A percentile compares a stretch with the other conserved stretches of the same genome.
phyloP scores from a whole-genome alignment of 2,888 invertebrate genomes.

The Pycnomerus fuliginosus region DNA sequence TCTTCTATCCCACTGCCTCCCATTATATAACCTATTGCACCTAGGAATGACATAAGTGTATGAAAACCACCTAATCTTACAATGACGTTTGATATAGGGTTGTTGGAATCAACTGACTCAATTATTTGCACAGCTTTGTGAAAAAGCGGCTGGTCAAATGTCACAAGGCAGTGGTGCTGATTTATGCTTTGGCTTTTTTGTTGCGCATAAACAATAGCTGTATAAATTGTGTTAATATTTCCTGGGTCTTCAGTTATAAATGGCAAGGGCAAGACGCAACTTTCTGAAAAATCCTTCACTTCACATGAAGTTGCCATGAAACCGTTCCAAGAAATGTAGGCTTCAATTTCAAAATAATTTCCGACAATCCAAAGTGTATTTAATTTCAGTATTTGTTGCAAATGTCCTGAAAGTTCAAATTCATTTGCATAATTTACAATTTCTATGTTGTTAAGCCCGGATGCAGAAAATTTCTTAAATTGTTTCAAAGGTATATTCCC shows the following conservation, averaged over 20 bases:
- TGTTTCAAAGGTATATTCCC: not conserved
- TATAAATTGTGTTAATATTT: not conserved
- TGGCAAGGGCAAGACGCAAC: not conserved
- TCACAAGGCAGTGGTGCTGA: not conserved
- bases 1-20: slow-evolving; percentile 40
- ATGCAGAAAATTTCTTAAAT: not conserved
- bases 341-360: not conserved
- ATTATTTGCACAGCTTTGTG: not conserved
- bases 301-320: not conserved
- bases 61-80: slow-evolving; percentile 34
- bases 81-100: slow-evolving; percentile 1
- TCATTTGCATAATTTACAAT: not conserved
- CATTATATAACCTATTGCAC: slow-evolving; percentile 44
- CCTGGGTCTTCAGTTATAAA: not conserved
- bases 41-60: slow-evolving; percentile 41
- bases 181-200: not conserved
- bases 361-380: not conserved
- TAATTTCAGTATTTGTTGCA: not conserved
- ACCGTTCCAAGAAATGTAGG: not conserved
- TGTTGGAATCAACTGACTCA: not conserved
- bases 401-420: not conserved
- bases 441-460: not conserved
- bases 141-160: slow-evolving; percentile 1
- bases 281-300: too few relatives aligned
- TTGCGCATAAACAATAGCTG: not conserved